Evolutionary conservation across 1,140 invertebrate species (phyloP), one percentile per base, ranked within the genome.

Genomic region (Helicoverpa zea): DNA sequence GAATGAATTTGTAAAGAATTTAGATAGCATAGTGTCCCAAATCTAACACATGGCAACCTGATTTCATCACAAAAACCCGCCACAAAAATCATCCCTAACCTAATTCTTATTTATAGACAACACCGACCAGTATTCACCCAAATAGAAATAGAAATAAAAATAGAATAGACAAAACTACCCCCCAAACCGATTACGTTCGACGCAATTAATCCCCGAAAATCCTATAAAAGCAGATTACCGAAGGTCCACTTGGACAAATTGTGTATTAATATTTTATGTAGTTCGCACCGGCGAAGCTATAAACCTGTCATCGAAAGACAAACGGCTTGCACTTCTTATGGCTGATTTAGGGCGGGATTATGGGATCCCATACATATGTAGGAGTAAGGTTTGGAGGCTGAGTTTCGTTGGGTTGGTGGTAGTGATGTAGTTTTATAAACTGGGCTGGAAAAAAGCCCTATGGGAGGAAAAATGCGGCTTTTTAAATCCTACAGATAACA

Each of bases 241-340:
- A 86, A 86, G 85, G 86, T 86, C 89, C 88, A 91, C 90, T 92
- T 86, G 91, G 89, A 91, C 92, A 93, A 91, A 93, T 93, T 93
- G 92, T 93, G 91, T 93, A 93, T 93, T 93, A 93, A 93, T 93
- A 93, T 93, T 93, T 93, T 90, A 93, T 91, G 89, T 90, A 59
- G 88, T 89, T 90, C 90, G 88, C 90, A 91, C 89, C 86, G 82
- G 79, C 83, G 79, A 77, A 72, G 83, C 88, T 86, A 90, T 93
- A 93, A 93, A 93, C 83, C 91, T 93, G 92, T 92, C 92, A 92
- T 90, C 89, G 88, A 66, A 87, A 90, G 88, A 93, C 85, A 92
- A 86, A 93, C 82, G 80, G 88, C 86, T 82, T 58, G 81, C 79
- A 82, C 89, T 89, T 88, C 87, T 93, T 91, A 91, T 83, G 86